Conservation (phyloP, 2,797 vertebrate species). For the Taeniopygia guttata region DNA sequence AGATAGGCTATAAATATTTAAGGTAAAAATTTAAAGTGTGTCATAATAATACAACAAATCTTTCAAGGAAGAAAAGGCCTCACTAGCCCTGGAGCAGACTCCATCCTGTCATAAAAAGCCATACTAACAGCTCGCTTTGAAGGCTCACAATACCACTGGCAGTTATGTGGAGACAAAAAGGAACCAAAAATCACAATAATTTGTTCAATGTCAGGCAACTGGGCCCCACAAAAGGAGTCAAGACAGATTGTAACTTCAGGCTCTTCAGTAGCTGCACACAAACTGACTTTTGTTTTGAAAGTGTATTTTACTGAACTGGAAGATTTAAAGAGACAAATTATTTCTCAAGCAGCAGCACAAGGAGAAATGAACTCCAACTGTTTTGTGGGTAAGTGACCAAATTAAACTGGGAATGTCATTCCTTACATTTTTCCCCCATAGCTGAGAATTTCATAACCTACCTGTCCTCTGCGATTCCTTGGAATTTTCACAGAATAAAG, state of each 20-base stretch:
- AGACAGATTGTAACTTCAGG: constrained; percentile 22
- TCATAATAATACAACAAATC: constrained; percentile 30
- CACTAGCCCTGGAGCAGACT: constrained; percentile 10
- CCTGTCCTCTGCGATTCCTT: not conserved
- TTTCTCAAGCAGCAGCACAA: not conserved
- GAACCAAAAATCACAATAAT: constrained; percentile 34
- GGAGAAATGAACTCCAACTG: not conserved
- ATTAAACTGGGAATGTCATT: not conserved
- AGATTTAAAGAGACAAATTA: not conserved
- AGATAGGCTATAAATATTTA: constrained; percentile 49
- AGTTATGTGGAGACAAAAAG: constrained; percentile 7
- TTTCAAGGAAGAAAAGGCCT: not conserved
- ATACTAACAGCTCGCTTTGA: constrained; percentile 8
- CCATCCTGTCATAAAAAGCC: constrained; percentile 29
- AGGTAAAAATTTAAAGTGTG: constrained; percentile 26
- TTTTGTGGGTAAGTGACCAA: not conserved
- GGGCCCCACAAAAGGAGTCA: constrained; percentile 3
- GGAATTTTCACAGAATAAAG: not conserved
- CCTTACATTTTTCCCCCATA: not conserved
- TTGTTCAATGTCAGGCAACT: constrained; percentile 38
- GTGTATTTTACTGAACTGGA: not conserved
- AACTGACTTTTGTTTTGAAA: constrained; percentile 17
- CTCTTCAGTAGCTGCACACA: not conserved
- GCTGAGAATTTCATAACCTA: not conserved
- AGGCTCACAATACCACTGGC: constrained; percentile 16